These are phyloP conservation scores for Xerus rutilus DNA, from an alignment of 2,797 vertebrate genomes.

Conservation along the genomic window DNA sequence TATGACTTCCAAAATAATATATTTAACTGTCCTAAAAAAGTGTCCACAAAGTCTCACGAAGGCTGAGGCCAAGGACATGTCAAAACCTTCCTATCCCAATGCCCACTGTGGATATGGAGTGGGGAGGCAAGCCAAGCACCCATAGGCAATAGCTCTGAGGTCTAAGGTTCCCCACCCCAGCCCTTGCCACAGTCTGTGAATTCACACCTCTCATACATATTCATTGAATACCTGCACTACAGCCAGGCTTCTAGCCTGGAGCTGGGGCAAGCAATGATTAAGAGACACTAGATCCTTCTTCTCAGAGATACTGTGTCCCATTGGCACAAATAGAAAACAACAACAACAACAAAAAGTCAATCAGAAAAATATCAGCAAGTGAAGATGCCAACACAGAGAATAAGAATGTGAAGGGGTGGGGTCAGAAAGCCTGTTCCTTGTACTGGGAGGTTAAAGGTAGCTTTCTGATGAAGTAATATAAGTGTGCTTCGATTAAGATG, in stretches of 20 bases:
- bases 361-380: background rate
- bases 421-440: background rate
- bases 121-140: background rate
- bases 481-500: background rate
- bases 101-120: background rate
- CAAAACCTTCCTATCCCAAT: background rate
- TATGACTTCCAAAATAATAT: background rate
- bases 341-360: background rate
- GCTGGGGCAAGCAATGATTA: background rate
- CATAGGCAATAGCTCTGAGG: accelerated
- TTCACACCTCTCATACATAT: background rate
- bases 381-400: background rate
- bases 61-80: background rate
- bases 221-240: accelerated
- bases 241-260: background rate
- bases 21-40: background rate
- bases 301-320: background rate
- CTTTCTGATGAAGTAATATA: background rate
- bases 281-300: background rate
- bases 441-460: background rate
- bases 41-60: background rate
- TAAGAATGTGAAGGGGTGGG: accelerated
- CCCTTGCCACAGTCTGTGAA: background rate
- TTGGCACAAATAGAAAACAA: background rate
- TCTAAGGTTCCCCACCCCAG: background rate